Conservation (phyloP, 2,888 invertebrate species). For the Parnassius apollo region DNA sequence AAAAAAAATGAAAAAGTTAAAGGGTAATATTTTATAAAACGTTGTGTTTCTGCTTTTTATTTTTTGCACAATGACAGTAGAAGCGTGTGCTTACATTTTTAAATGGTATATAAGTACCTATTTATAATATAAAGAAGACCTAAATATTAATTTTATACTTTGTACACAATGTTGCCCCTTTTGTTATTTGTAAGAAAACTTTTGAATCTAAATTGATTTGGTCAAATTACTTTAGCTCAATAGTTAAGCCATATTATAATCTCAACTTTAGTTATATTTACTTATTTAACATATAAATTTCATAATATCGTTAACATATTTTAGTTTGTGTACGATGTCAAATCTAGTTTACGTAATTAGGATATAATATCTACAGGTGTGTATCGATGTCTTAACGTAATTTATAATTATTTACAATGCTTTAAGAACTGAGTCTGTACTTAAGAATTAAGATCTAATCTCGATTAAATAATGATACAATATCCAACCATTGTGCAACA, state of each 20-base stretch:
- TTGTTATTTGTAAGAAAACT: no score
- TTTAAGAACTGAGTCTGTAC: no score
- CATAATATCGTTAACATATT: slow-evolving; percentile 8
- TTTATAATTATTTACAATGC: not conserved
- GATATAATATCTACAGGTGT: slow-evolving; percentile 3
- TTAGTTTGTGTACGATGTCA: not conserved
- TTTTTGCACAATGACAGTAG: not conserved
- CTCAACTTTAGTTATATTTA: slow-evolving; percentile 8
- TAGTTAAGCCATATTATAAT: slow-evolving; percentile 11
- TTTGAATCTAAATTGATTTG: no score
- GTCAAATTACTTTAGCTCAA: not conserved
- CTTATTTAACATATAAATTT: slow-evolving; percentile 3
- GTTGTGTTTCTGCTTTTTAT: not conserved
- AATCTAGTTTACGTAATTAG: not conserved
- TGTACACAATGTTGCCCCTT: no score
- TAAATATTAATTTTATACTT: no score
- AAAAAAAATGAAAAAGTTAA: slow-evolving; percentile 1
- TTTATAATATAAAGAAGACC: no score
- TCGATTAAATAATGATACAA: no score
- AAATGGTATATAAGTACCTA: no score
- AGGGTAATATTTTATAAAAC: not conserved
- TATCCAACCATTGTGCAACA: no score
- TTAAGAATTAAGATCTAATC: no score
- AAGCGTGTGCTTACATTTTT: no score
- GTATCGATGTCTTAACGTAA: not conserved